Percentiles rank a stretch among this genome's conserved stretches.
Conservation (phyloP, 2,797 vertebrate species). For the Oreortyx pictus region DNA sequence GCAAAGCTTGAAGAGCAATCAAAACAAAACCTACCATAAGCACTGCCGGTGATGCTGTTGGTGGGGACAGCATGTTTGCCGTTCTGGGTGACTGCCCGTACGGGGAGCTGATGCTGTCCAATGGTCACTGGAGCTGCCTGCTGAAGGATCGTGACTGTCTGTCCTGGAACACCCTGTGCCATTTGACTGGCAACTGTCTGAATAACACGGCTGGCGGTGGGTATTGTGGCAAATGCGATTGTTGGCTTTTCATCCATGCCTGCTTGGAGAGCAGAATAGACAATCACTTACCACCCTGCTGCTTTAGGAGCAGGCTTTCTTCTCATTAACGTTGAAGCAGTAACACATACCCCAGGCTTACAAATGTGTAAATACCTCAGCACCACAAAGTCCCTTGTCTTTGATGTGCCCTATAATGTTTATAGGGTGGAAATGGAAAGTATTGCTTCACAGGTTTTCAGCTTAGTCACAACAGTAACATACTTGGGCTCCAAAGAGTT, state of each 20-base stretch:
- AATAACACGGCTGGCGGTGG: conserved; percentile 89
- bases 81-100: conserved; percentile 91
- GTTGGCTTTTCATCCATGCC: conserved; percentile 83
- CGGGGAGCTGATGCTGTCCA: conserved; percentile 91
- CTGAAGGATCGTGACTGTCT: conserved; percentile 87
- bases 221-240: conserved; percentile 82
- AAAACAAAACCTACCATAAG: conserved; percentile 83
- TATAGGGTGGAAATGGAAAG: not conserved
- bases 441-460: not conserved
- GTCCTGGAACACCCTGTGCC: conserved; percentile 80
- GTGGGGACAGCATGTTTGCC: conserved; percentile 89
- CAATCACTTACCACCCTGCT: not conserved
- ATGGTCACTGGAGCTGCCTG: conserved; percentile 81
- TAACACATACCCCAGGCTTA: not conserved
- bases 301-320: not conserved
- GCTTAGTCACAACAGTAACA: not conserved
- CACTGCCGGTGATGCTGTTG: conserved; percentile 81
- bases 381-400: not conserved
- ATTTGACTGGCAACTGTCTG: conserved; percentile 89
- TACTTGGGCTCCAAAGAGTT: not conserved
- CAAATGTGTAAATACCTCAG: not conserved
- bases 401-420: not conserved
- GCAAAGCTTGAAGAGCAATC: not conserved
- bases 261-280: not conserved
- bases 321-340: not conserved